These are phyloP conservation scores for Syrrhaptes paradoxus DNA, from an alignment of 2,113 vertebrate genomes.

Conservation along the genomic window DNA sequence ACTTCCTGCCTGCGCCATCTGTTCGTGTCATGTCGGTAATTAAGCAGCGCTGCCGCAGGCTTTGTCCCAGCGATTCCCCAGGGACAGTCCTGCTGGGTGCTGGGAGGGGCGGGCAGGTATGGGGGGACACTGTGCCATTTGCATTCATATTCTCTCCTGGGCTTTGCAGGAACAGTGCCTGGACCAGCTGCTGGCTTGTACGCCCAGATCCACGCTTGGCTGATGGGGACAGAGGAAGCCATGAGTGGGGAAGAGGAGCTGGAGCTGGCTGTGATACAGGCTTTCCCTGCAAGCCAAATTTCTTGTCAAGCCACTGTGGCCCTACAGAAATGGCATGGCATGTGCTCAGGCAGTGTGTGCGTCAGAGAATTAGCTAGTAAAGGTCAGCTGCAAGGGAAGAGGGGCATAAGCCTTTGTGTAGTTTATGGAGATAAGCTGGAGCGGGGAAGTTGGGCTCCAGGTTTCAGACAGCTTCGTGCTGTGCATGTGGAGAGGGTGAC, in stretches of 20 bases:
- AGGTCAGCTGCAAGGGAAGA: slow-evolving; percentile 39
- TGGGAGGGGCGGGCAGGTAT: not conserved
- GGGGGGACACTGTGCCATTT: not conserved
- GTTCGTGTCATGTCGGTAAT: not conserved
- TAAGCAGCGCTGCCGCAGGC: not conserved
- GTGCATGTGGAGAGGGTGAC: slow-evolving; percentile 18
- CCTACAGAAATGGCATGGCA: slow-evolving; percentile 38
- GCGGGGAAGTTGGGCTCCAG: not conserved
- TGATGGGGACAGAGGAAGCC: not conserved
- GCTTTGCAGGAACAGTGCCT: rapidly evolving
- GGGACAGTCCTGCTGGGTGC: rapidly evolving
- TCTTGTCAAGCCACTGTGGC: not conserved
- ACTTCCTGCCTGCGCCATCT: slow-evolving; percentile 17
- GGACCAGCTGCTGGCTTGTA: not conserved
- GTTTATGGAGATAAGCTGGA: not conserved
- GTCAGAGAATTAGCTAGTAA: slow-evolving; percentile 25
- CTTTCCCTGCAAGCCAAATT: not conserved
- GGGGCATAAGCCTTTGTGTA: not conserved
- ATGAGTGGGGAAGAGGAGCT: not conserved
- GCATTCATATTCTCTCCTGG: not conserved
- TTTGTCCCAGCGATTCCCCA: not conserved
- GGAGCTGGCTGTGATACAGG: not conserved
- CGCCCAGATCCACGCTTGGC: rapidly evolving
- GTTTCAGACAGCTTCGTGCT: slow-evolving; percentile 19
- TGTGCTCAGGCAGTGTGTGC: not conserved